phyloP scores from a whole-genome alignment of 2,888 invertebrate species.

The Silvanus unidentatus region DNA sequence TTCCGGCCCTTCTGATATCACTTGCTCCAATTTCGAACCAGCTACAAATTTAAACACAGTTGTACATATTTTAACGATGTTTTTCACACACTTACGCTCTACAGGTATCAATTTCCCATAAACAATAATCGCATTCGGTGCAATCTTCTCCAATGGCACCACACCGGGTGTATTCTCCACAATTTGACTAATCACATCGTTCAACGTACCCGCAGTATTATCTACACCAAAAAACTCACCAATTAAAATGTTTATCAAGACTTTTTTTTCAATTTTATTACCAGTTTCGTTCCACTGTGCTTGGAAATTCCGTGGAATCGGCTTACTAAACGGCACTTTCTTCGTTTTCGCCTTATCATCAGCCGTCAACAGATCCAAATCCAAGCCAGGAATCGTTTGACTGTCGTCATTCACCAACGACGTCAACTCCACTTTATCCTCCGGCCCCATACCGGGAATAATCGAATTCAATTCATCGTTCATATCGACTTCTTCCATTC shows the following conservation, averaged over 20 bases:
- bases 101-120: conserved; percentile 79
- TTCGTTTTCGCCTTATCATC: conserved; percentile 70
- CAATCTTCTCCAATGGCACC: conserved; percentile 68
- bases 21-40: conserved; percentile 69
- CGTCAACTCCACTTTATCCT: conserved; percentile 80
- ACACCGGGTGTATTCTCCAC: conserved; percentile 75
- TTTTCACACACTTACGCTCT: conserved; percentile 50
- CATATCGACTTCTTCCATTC: conserved; percentile 64
- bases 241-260: conserved; percentile 2
- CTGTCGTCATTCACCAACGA: conserved; percentile 76
- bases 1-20: conserved; percentile 70
- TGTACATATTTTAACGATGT: neutral
- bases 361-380: conserved; percentile 61
- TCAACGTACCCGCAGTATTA: conserved; percentile 49
- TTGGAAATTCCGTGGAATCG: conserved; percentile 93
- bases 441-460: conserved; percentile 98
- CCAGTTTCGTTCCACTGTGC: conserved; percentile 89
- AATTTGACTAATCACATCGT: conserved; percentile 65
- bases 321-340: conserved; percentile 91
- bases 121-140: conserved; percentile 73
- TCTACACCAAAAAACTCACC: conserved; percentile 35
- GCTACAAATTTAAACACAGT: conserved; percentile 46
- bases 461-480: conserved; percentile 68
- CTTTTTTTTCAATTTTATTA: conserved; percentile 12
- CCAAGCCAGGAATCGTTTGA: conserved; percentile 77